Conservation (phyloP, 2,888 invertebrate species). For the Drosophila austrosaltans region DNA sequence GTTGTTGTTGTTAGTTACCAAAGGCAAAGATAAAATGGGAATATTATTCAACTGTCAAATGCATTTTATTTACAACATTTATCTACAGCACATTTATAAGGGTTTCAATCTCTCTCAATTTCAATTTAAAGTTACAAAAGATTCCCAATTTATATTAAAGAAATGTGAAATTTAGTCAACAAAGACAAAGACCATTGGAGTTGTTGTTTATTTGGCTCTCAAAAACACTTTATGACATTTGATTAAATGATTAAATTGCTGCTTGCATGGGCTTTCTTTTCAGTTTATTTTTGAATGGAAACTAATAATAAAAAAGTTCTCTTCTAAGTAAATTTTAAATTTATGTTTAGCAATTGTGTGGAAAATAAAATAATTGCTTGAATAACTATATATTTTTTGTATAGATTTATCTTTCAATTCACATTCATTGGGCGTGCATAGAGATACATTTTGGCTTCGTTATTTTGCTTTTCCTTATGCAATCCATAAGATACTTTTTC, state of each 20-base stretch:
- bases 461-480: slow-evolving; percentile 57
- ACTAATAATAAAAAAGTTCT: too few species aligned
- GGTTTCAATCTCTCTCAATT: too few species aligned
- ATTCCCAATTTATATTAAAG: neutral
- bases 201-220: too few species aligned
- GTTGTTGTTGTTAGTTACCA: neutral
- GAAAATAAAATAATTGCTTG: neutral
- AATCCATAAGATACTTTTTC: slow-evolving; percentile 61
- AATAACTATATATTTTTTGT: too few species aligned
- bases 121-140: neutral
- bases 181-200: too few species aligned
- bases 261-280: too few species aligned
- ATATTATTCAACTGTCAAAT: slow-evolving; percentile 3
- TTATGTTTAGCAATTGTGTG: neutral
- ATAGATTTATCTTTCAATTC: too few species aligned
- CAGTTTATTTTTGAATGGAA: too few species aligned
- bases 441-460: slow-evolving; percentile 8
- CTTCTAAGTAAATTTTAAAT: slow-evolving; percentile 12
- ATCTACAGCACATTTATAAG: neutral
- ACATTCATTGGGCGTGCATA: too few species aligned
- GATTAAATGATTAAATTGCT: too few species aligned
- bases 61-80: slow-evolving; percentile 2
- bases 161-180: neutral
- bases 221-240: too few species aligned
- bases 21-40: slow-evolving; percentile 3